Evolutionary conservation across 2,113 vertebrate species (phyloP).

Genomic region (Nesoenas mayeri): DNA sequence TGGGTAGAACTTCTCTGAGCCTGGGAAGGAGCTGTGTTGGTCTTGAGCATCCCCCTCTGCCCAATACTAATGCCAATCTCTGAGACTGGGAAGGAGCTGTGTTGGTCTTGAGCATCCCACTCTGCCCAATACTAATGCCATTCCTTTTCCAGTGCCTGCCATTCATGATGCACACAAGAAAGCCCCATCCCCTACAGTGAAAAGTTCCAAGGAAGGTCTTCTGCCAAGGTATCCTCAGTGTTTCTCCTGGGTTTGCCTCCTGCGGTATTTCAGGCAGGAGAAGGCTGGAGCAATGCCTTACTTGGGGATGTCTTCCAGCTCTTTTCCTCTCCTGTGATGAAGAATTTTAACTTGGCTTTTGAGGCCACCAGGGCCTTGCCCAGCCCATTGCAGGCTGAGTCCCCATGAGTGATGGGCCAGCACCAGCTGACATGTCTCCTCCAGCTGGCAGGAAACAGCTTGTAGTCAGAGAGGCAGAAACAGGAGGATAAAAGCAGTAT

Average conservation of each 20-base stretch:
- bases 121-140: not conserved
- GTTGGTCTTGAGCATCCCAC: not conserved
- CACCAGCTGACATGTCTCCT: not conserved
- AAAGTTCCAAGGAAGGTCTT: not conserved
- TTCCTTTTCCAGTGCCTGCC: not conserved
- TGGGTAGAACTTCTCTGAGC: not conserved
- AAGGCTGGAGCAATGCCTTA: not conserved
- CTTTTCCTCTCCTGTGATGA: not conserved
- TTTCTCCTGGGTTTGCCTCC: not conserved
- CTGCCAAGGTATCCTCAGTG: not conserved
- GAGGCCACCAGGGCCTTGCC: not conserved
- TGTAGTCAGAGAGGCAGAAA: slow-evolving; percentile 1
- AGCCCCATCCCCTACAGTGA: not conserved
- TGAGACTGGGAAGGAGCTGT: not conserved
- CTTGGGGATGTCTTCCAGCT: not conserved
- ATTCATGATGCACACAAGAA: not conserved
- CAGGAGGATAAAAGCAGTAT: not conserved
- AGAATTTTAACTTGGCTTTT: not conserved
- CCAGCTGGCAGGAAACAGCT: not conserved
- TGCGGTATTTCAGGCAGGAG: not conserved
- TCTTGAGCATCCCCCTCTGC: not conserved
- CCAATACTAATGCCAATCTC: too few relatives aligned
- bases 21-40: not conserved
- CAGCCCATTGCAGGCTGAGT: not conserved
- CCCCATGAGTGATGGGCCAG: not conserved